phyloP scores from a whole-genome alignment of 1,140 invertebrate species.

The Psix sp. region DNA sequence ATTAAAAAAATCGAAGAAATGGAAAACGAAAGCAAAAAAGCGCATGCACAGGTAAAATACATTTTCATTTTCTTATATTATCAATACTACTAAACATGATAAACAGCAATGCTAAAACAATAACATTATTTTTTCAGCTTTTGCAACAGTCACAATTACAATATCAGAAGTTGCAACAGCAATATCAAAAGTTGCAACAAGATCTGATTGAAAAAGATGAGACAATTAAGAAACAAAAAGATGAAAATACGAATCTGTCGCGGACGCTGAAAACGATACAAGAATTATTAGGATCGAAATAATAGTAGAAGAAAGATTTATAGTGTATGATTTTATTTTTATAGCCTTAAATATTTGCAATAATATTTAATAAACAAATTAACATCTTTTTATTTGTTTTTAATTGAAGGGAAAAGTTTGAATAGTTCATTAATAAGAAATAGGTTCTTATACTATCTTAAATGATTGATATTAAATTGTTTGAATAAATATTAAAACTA shows the following conservation, averaged over 20 bases:
- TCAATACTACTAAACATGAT: no score
- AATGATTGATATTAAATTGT: no score
- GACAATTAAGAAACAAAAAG: conserved; percentile 30
- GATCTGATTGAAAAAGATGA: conserved; percentile 29
- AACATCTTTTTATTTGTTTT: no score
- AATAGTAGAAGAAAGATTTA: neutral
- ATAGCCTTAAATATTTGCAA: no score
- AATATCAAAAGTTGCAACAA: conserved; percentile 21
- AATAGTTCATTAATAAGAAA: no score
- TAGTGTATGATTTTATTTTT: neutral
- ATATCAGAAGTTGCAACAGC: no score
- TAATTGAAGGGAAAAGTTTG: no score
- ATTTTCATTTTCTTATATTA: no score
- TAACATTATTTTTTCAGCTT: neutral
- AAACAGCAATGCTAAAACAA: neutral
- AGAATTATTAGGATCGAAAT: conserved; percentile 17
- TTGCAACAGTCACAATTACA: no score
- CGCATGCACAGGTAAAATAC: conserved; percentile 34
- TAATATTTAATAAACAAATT: no score
- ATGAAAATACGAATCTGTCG: conserved; percentile 27
- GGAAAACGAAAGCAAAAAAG: conserved; percentile 61
- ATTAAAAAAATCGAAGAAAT: conserved; percentile 55
- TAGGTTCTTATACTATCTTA: no score
- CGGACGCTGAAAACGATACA: conserved; percentile 19
- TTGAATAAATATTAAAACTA: no score